Base-by-base conservation (phyloP, 2,888 invertebrate genomes). In the Mongoloraphidia duomilia region DNA sequence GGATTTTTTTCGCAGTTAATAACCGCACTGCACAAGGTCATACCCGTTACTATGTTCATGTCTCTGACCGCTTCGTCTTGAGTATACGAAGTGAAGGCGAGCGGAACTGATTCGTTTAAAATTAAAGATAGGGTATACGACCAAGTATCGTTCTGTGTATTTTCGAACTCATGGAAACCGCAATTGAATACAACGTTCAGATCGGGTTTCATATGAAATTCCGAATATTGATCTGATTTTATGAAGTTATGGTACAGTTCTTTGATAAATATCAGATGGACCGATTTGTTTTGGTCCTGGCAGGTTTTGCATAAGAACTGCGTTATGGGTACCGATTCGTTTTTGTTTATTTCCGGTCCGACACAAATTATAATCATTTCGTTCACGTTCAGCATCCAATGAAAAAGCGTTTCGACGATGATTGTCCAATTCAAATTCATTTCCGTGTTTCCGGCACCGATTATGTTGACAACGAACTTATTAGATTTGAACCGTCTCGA, bases 11-110 rank as follows among this genome's bases (percentile, higher is more conserved):
- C 44, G 44, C 57, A 55, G 34, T 56, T 46, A 36, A 58, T n/a
- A 36, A 60, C 17, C 6, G 55, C 50, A 44, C 41, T 47, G 49
- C 47, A 48, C 33, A 40, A 40, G 37, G 35, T 10, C 13, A 58
- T 37, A 13, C 50, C 51, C 13, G 50, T 14, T 33, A 60, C 39
- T 11, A 45, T 39, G 3, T 43, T 37, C 2, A 54, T 47, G 56
- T 65, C 65, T 26, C 53, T 52, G n/a, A 46, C 13, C 12, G 63
- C 56, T 56, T 66, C 65, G 6, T 55, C 53, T 33, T 49, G 47
- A 9, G 61, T 65, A 53, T 63, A 65, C 4, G 64, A 62, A 26
- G 65, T 65, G 35, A 64, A 54, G 38, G 62, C 50, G 35, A 65
- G 49, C 14, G 62, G 59, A 33, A 58, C 53, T 9, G 44, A 26